Evolutionary conservation across 2,113 vertebrate species (phyloP).

Genomic region (Cololabis saira): DNA sequence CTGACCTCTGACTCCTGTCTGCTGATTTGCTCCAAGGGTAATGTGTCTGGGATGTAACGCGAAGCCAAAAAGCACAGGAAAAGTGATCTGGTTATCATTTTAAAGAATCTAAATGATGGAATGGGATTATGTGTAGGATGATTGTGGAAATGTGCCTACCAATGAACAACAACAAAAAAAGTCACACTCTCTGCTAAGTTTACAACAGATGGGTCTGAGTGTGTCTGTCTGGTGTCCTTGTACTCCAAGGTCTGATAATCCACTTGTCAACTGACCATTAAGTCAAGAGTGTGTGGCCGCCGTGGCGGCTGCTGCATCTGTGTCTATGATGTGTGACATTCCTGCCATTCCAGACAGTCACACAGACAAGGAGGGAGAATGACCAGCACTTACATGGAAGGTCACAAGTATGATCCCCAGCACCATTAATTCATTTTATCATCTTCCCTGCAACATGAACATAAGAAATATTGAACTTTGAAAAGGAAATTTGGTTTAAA

Average conservation of each 20-base stretch:
- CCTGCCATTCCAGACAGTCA: slow-evolving; percentile 75
- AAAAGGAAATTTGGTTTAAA: neutral
- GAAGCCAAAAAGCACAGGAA: slow-evolving; percentile 18
- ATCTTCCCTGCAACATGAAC: neutral
- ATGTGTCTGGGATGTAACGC: slow-evolving; percentile 26
- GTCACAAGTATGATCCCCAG: slow-evolving; percentile 4
- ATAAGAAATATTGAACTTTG: neutral
- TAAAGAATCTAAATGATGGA: slow-evolving; percentile 14
- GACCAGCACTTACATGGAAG: neutral
- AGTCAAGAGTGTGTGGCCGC: slow-evolving; percentile 59
- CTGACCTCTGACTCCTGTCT: slow-evolving; percentile 53
- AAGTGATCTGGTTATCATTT: slow-evolving; percentile 42
- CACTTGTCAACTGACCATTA: slow-evolving; percentile 72
- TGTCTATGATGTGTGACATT: slow-evolving; percentile 72
- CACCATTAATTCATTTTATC: neutral
- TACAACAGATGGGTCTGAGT: neutral
- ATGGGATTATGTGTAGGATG: neutral
- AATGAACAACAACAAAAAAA: neutral
- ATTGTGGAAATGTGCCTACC: neutral
- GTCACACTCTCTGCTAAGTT: too few species aligned
- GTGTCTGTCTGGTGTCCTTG: slow-evolving; percentile 18
- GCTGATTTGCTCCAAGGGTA: slow-evolving; percentile 30
- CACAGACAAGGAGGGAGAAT: slow-evolving; percentile 33
- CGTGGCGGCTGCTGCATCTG: slow-evolving; percentile 44
- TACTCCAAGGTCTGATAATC: slow-evolving; percentile 66